These are phyloP conservation scores for Watsonalla binaria DNA, from an alignment of 2,888 invertebrate genomes.

Conservation along the genomic window DNA sequence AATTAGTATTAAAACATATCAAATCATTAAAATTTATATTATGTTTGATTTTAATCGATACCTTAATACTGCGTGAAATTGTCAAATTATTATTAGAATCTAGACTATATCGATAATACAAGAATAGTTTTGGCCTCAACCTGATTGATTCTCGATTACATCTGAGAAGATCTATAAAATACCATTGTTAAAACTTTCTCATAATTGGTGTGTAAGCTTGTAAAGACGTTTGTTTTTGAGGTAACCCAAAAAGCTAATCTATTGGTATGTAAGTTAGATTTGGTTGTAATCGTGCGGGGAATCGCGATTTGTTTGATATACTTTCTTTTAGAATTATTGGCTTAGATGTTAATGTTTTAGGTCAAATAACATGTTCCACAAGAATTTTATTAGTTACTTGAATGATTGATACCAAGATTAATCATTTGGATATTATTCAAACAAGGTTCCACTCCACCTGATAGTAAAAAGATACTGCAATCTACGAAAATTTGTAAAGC, in stretches of 20 bases:
- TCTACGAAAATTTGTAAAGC: too few relatives aligned
- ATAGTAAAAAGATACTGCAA: too few relatives aligned
- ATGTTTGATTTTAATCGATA: too few relatives aligned
- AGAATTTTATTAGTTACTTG: too few relatives aligned
- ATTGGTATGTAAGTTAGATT: not conserved
- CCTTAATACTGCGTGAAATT: too few relatives aligned
- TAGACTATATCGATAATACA: not conserved
- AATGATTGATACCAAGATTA: too few relatives aligned
- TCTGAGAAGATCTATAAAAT: not conserved
- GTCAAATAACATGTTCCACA: too few relatives aligned
- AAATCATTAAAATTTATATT: too few relatives aligned
- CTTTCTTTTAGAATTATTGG: not conserved
- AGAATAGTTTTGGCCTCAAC: not conserved
- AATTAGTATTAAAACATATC: too few relatives aligned
- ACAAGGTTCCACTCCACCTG: too few relatives aligned
- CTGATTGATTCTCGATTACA: not conserved
- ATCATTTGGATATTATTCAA: too few relatives aligned
- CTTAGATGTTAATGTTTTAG: not conserved
- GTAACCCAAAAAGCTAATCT: not conserved
- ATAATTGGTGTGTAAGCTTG: not conserved
- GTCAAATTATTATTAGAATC: too few relatives aligned
- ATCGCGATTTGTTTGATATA: not conserved
- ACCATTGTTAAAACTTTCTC: not conserved
- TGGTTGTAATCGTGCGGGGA: not conserved
- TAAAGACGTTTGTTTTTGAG: not conserved